phyloP scores from a whole-genome alignment of 2,888 invertebrate genomes.

The Heteromyza rotundicornis region DNA sequence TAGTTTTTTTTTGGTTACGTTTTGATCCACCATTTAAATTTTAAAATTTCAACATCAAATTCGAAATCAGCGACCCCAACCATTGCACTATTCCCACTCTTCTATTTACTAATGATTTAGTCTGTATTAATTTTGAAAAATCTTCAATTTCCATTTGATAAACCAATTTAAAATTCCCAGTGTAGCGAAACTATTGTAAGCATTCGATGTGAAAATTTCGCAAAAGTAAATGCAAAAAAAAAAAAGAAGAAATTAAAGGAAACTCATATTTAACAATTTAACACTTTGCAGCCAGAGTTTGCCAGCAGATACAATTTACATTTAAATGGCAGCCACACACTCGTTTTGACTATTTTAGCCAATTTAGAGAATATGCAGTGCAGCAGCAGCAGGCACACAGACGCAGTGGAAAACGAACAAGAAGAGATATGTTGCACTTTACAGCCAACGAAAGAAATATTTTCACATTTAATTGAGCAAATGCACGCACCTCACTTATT shows the following conservation, averaged over 20 bases:
- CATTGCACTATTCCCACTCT: too few relatives aligned
- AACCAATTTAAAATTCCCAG: too few relatives aligned
- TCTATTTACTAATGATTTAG: too few relatives aligned
- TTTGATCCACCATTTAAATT: too few relatives aligned
- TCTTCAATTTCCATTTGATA: too few relatives aligned
- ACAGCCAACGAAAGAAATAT: background rate
- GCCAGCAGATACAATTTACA: background rate
- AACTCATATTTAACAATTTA: slow-evolving; percentile 20
- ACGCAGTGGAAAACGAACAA: background rate
- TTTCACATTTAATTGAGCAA: slow-evolving; percentile 37
- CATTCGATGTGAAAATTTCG: background rate
- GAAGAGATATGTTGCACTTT: background rate
- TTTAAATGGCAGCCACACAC: background rate
- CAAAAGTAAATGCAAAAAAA: background rate
- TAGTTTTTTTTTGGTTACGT: too few relatives aligned
- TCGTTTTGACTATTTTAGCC: too few relatives aligned
- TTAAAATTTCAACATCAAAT: too few relatives aligned
- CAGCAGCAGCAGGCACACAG: background rate
- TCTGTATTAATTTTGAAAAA: too few relatives aligned
- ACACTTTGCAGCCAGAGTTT: slow-evolving; percentile 9
- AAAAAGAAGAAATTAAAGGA: slow-evolving; percentile 16
- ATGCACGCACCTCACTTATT: slow-evolving; percentile 41
- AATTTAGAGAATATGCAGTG: too few relatives aligned
- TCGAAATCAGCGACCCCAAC: too few relatives aligned
- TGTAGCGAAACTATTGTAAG: too few relatives aligned